Conservation (phyloP, 1,140 invertebrate genomes). For the Holotrichia oblita region DNA sequence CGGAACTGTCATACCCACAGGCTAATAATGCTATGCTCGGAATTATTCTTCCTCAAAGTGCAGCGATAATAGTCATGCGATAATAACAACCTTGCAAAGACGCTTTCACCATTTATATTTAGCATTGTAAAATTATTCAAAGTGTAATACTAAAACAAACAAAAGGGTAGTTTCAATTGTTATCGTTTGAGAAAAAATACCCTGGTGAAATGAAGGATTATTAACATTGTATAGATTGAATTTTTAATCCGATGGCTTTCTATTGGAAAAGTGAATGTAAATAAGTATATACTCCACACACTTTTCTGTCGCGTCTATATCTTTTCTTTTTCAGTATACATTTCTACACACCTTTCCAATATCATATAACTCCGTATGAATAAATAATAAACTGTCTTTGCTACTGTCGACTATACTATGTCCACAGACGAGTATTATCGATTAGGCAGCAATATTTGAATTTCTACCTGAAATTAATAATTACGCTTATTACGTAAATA, state of each 20-base stretch:
- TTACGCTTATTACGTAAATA: background rate
- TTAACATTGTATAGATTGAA: background rate
- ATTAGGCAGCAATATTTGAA: background rate
- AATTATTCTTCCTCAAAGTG: background rate
- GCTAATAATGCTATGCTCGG: background rate
- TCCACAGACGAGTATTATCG: background rate
- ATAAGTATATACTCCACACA: background rate
- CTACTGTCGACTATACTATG: background rate
- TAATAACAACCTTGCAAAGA: background rate
- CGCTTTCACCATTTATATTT: background rate
- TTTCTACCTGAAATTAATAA: background rate
- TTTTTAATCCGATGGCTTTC: background rate
- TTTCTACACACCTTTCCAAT: slow-evolving; percentile 2
- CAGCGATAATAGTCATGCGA: background rate
- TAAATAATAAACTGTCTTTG: background rate
- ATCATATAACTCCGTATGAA: slow-evolving; percentile 7
- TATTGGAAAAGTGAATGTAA: background rate
- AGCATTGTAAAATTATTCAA: background rate
- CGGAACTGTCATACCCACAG: background rate
- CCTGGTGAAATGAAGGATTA: background rate
- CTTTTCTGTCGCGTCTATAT: background rate
- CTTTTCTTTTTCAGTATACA: background rate
- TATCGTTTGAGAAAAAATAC: background rate
- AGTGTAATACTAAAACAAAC: background rate
- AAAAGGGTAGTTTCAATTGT: background rate